Conservation (phyloP, 2,113 vertebrate species). For the Madoqua kirkii region DNA sequence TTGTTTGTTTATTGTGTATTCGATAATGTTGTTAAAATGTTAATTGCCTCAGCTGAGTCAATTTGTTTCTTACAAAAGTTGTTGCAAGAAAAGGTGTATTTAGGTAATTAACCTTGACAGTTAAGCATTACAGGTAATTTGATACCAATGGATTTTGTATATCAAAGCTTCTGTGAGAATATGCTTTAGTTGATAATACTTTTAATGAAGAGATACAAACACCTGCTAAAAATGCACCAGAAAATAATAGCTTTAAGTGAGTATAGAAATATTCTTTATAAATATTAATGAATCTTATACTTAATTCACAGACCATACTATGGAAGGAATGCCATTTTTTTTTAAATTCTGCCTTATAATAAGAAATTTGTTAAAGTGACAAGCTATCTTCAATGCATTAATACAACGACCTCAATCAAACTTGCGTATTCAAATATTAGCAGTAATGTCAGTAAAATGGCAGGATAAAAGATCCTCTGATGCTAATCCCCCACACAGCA, state of each 20-base stretch:
- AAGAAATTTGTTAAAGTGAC: neutral
- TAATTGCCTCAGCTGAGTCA: neutral
- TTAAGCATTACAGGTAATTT: neutral
- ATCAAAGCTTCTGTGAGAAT: neutral
- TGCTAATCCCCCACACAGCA: neutral
- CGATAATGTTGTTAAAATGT: neutral
- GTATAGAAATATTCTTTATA: neutral
- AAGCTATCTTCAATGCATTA: neutral
- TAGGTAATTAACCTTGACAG: neutral
- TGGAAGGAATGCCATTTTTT: neutral
- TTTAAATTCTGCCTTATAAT: neutral
- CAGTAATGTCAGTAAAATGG: neutral
- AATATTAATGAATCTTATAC: neutral
- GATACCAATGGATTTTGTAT: neutral
- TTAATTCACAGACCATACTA: neutral
- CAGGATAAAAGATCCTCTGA: neutral
- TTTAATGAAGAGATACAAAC: neutral
- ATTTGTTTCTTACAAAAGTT: constrained; percentile 18
- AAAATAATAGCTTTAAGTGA: constrained; percentile 26
- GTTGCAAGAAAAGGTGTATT: neutral
- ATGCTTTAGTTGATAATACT: neutral
- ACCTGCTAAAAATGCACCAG: neutral
- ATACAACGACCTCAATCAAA: neutral
- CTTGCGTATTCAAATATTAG: neutral
- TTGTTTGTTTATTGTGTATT: neutral